Base-by-base conservation (phyloP, 2,888 invertebrate genomes). In the Hypomecis punctinalis region DNA sequence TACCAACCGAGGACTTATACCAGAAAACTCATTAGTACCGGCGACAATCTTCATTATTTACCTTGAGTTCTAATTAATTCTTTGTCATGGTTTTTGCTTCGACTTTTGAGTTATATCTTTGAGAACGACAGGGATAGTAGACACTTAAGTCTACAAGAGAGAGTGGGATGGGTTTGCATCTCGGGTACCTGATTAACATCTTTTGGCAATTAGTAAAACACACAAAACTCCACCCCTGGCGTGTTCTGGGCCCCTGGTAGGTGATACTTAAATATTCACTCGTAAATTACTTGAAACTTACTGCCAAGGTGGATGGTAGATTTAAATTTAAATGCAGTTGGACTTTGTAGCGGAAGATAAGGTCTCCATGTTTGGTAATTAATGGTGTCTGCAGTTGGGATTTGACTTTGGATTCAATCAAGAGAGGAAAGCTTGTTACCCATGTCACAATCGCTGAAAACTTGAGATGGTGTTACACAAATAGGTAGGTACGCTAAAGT, bases 141-240 rank as follows among this genome's bases (percentile, higher is more conserved):
- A 84, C 82, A 57, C 11, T 23, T 48, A 42, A 54, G 48, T 11
- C 11, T 13, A 7, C 45, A 47, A 6, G 81, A 51, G 39, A 59
- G 81, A 90, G 62, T 6, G 75, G 69, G 90, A 88, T 37, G 71
- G 82, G 63, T 74, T 73, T 79, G 82, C 69, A 80, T 89, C 86
- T 88, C 85, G 74, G 78, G 80, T 80, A 90, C 85, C 91, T 90
- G 93, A 93, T 93, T 93, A 93, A 89, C 94, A 94, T 94, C 93
- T 93, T 94, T 93, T 93, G 85, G 93, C 93, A 93, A 94, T 94
- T 94, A 94, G 94, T 94, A 94, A 94, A 94, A 94, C 93, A 94
- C 91, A 94, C 93, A 93, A 93, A 94, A 94, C 94, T 94, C 94
- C 93, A 90, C 93, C 93, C 93, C 89, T 88, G 88, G 86, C 90